phyloP scores from a whole-genome alignment of 2,797 vertebrate genomes.

The Thunnus albacares region DNA sequence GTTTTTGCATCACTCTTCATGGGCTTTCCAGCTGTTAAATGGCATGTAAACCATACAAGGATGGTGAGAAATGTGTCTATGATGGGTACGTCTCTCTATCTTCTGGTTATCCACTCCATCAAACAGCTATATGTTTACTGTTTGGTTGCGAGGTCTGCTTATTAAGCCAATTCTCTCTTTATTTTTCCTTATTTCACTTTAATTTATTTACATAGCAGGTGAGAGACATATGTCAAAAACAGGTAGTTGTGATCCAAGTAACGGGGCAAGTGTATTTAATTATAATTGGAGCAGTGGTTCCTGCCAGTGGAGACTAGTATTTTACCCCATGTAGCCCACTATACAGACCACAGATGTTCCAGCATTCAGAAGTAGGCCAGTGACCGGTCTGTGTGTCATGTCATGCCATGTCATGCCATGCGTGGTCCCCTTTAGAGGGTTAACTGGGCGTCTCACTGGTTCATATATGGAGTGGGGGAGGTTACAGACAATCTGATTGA shows the following conservation, averaged over 20 bases:
- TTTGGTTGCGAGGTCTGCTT: background rate
- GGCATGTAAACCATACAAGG: background rate
- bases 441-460: slow-evolving; percentile 60
- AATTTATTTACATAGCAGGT: background rate
- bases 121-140: background rate
- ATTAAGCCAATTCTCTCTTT: background rate
- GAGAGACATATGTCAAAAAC: slow-evolving; percentile 13
- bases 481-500: slow-evolving; percentile 61
- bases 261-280: background rate
- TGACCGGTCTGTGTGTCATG: slow-evolving; percentile 62
- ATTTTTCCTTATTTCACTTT: slow-evolving; percentile 30
- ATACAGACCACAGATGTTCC: slow-evolving; percentile 41
- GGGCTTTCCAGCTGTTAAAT: slow-evolving; percentile 38
- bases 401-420: slow-evolving; percentile 52
- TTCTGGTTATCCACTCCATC: background rate
- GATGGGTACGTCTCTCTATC: background rate
- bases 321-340: background rate
- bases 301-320: background rate
- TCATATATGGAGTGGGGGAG: slow-evolving; percentile 56
- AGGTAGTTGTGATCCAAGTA: background rate
- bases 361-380: slow-evolving; percentile 71
- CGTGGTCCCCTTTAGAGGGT: slow-evolving; percentile 50
- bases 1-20: slow-evolving; percentile 20
- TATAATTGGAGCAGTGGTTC: background rate
- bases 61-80: background rate